phyloP scores from a whole-genome alignment of 30 jellyfish, hydroid and myxozoan genomes.

The Clytia hemisphaerica region DNA sequence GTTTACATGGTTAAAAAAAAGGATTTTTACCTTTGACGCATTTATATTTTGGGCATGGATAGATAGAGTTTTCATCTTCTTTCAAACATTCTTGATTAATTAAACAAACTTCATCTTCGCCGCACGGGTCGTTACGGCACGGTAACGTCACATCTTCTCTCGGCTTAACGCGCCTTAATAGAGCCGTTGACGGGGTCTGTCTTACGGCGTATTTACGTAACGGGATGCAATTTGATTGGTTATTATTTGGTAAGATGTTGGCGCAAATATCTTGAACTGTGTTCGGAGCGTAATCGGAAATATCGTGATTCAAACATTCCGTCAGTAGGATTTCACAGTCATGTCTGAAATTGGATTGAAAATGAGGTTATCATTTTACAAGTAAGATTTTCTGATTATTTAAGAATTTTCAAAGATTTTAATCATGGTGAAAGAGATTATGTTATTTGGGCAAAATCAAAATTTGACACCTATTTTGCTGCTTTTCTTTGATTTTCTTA shows the following conservation, averaged over 20 bases:
- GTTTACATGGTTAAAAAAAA: too few species aligned
- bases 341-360: constrained; percentile 36
- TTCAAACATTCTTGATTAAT: constrained; percentile 43
- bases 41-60: constrained; percentile 20
- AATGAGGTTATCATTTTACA: too few species aligned
- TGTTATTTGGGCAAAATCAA: too few species aligned
- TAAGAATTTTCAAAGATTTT: too few species aligned
- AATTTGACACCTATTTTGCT: too few species aligned
- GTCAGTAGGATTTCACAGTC: constrained; percentile 59
- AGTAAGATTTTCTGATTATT: too few species aligned
- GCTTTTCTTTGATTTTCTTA: too few species aligned
- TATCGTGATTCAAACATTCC: constrained; percentile 30
- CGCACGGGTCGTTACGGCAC: constrained; percentile 64
- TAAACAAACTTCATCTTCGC: constrained; percentile 39
- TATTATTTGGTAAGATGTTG: constrained; percentile 28
- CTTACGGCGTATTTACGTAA: constrained; percentile 1
- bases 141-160: constrained; percentile 45
- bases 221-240: constrained; percentile 34
- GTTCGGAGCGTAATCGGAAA: neutral
- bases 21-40: constrained; percentile 32
- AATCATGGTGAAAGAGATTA: too few species aligned
- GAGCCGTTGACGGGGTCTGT: neutral
- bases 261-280: constrained; percentile 24
- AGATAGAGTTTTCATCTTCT: constrained; percentile 8
- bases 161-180: neutral